Percentiles rank a stretch among this genome's conserved stretches.
These are phyloP conservation scores for Tubulanus polymorphus DNA, from an alignment of 2,888 invertebrate genomes.

Conservation along the genomic window DNA sequence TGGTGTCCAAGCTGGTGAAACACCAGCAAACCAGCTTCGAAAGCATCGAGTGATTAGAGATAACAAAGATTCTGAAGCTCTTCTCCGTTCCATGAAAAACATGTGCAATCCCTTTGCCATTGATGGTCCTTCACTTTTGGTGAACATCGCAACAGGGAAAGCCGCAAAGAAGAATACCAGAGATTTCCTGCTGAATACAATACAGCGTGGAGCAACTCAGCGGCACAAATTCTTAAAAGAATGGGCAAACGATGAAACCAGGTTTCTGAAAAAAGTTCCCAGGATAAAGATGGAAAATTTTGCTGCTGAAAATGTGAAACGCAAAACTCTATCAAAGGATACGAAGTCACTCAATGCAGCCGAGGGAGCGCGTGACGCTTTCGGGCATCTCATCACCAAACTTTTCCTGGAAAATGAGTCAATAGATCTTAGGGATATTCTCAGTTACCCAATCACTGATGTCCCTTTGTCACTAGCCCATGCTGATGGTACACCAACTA, in stretches of 20 bases:
- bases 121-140: conserved; percentile 1
- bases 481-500: conserved; percentile 9
- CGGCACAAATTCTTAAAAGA: conserved; percentile 10
- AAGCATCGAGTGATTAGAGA: not conserved
- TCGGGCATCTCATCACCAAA: not conserved
- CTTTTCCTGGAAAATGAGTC: not conserved
- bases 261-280: conserved; percentile 10
- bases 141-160: conserved; percentile 12
- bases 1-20: conserved; percentile 4
- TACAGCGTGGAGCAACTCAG: conserved; percentile 2
- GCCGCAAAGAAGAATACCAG: conserved; percentile 7
- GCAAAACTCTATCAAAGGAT: not conserved
- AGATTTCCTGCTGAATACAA: conserved; percentile 7
- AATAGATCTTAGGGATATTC: not conserved
- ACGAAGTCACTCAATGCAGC: not conserved
- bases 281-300: conserved; percentile 7
- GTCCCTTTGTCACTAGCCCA: conserved; percentile 8
- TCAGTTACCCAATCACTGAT: conserved; percentile 9
- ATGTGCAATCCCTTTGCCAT: not conserved
- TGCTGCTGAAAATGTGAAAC: conserved; percentile 8
- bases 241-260: conserved; percentile 1
- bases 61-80: not conserved
- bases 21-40: conserved; percentile 6
- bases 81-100: not conserved
- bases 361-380: not conserved